phyloP scores from a whole-genome alignment of 92 coral and sea anemone genomes.

The Palythoa grandiflora region DNA sequence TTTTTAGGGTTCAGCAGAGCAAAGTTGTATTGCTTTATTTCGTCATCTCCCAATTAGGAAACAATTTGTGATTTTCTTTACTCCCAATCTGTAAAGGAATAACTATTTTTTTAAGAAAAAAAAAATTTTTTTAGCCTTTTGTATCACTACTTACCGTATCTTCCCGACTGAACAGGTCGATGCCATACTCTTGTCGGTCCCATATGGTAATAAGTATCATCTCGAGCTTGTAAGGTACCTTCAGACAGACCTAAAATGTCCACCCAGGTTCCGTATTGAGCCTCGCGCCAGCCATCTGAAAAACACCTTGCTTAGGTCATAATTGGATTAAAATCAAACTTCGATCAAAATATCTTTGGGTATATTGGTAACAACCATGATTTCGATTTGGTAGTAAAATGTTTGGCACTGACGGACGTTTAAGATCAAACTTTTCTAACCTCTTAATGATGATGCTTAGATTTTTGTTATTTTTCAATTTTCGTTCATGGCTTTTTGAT shows the following conservation, averaged over 20 bases:
- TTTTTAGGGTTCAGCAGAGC: too few species aligned
- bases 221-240: conserved; percentile 9
- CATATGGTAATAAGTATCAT: conserved; percentile 1
- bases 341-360: neutral
- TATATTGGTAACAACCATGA: neutral
- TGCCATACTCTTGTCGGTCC: conserved; percentile 45
- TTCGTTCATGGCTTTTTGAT: too few species aligned
- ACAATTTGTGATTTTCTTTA: neutral
- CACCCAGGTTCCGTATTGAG: conserved; percentile 42
- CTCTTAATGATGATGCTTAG: too few species aligned
- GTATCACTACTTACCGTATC: conserved; percentile 23
- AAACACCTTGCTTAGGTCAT: neutral
- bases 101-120: neutral
- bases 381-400: too few species aligned
- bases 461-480: too few species aligned
- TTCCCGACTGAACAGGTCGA: conserved; percentile 27
- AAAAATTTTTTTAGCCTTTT: neutral
- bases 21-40: too few species aligned
- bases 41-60: too few species aligned
- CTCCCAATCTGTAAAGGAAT: neutral
- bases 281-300: conserved; percentile 39
- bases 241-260: conserved; percentile 41
- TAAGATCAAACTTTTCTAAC: too few species aligned
- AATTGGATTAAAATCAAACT: neutral
- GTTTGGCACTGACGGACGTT: too few species aligned